phyloP scores from a whole-genome alignment of 2,888 invertebrate genomes.

The Patella ulyssiponensis region DNA sequence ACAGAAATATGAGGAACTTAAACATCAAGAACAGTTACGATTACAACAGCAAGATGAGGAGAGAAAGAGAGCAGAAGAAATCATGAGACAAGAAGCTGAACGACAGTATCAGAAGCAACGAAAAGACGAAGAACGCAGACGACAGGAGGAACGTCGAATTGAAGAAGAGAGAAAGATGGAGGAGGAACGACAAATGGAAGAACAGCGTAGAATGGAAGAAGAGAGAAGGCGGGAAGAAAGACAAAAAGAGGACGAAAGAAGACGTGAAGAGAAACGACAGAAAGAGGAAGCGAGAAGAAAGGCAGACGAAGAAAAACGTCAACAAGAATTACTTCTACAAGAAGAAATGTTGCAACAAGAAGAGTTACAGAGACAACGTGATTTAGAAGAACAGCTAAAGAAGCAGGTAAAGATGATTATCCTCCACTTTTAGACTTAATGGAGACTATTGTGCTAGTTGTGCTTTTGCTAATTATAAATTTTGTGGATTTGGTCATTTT shows the following conservation, averaged over 20 bases:
- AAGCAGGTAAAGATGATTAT: slow-evolving; percentile 22
- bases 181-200: slow-evolving; percentile 42
- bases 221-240: slow-evolving; percentile 71
- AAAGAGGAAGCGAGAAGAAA: slow-evolving; percentile 29
- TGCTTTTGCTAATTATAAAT: too few relatives aligned
- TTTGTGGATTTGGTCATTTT: too few relatives aligned
- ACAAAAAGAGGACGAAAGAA: slow-evolving; percentile 50
- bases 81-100: slow-evolving; percentile 72
- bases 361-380: slow-evolving; percentile 52
- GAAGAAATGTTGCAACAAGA: slow-evolving; percentile 27
- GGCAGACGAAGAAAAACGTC: slow-evolving; percentile 70
- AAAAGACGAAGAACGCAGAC: slow-evolving; percentile 26
- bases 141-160: slow-evolving; percentile 55
- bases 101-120: slow-evolving; percentile 17
- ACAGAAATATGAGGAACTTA: slow-evolving; percentile 1
- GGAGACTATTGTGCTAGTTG: not conserved
- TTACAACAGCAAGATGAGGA: slow-evolving; percentile 42
- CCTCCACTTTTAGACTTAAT: not conserved
- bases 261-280: slow-evolving; percentile 16
- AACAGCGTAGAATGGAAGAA: slow-evolving; percentile 41
- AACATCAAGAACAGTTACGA: not conserved
- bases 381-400: slow-evolving; percentile 26
- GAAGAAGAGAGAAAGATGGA: slow-evolving; percentile 67
- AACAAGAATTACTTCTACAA: slow-evolving; percentile 63
- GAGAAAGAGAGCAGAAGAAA: slow-evolving; percentile 58